Percentiles rank a stretch among this genome's conserved stretches.
Evolutionary conservation across 2,888 invertebrate genomes (phyloP).

Genomic region (Dicyrtoma fusca): DNA sequence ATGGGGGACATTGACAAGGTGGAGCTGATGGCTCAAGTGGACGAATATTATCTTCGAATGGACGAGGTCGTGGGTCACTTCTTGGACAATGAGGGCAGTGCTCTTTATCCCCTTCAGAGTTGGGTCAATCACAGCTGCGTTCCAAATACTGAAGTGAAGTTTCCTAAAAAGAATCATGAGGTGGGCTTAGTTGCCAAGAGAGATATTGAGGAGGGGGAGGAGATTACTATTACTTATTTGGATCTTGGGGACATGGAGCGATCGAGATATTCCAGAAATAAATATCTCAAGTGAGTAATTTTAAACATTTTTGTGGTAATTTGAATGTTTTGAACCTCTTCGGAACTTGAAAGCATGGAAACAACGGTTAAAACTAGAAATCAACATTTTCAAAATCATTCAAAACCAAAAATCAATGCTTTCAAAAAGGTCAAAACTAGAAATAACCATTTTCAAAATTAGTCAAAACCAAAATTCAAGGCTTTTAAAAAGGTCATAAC

Average conservation of each 20-base stretch:
- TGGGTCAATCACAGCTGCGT: constrained; percentile 89
- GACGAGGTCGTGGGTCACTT: constrained; percentile 75
- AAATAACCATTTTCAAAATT: no score
- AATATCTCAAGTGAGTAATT: constrained; percentile 66
- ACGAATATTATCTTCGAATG: constrained; percentile 78
- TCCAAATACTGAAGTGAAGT: constrained; percentile 85
- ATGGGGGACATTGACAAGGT: constrained; percentile 71
- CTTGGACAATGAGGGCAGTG: constrained; percentile 90
- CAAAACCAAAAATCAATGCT: no score
- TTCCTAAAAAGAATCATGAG: constrained; percentile 79
- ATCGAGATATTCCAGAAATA: constrained; percentile 84
- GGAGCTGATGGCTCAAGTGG: constrained; percentile 75
- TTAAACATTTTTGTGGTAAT: not conserved
- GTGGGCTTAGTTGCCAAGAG: constrained; percentile 72
- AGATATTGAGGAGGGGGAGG: constrained; percentile 78
- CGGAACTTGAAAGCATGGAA: not conserved
- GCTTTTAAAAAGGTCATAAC: no score
- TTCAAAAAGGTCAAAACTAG: no score
- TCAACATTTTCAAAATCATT: not conserved
- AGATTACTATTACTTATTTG: constrained; percentile 87
- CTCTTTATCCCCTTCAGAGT: constrained; percentile 82
- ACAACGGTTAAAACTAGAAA: not conserved
- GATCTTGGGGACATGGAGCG: constrained; percentile 79
- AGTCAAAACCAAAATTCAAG: no score
- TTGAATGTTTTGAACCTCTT: no score